Evolutionary conservation across 2,113 vertebrate genomes (phyloP).

Genomic region (Ictalurus punctatus): DNA sequence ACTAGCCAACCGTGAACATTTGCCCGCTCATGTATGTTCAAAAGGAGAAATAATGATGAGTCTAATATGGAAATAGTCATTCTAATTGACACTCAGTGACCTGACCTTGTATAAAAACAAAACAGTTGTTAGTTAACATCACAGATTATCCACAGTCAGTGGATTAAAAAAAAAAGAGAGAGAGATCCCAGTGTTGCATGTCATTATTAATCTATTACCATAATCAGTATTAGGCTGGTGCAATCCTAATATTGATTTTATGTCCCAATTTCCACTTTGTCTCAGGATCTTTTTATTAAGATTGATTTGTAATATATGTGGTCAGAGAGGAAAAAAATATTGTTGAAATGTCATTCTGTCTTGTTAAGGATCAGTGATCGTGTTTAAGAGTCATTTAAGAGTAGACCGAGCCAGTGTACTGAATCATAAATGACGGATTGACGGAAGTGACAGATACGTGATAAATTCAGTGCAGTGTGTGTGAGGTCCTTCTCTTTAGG

Average conservation of each 20-base stretch:
- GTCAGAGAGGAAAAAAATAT: background rate
- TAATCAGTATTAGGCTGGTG: background rate
- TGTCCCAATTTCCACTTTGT: constrained; percentile 7
- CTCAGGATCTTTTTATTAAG: background rate
- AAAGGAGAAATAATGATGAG: background rate
- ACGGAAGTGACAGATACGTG: background rate
- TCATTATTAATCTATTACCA: background rate
- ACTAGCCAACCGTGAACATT: background rate
- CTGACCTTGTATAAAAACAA: background rate
- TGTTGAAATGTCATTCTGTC: background rate
- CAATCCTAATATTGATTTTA: background rate
- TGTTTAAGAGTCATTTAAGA: background rate
- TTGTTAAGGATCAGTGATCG: background rate
- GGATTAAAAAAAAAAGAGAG: background rate
- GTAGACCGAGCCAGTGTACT: background rate
- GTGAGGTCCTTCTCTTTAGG: constrained; percentile 16
- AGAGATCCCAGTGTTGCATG: background rate
- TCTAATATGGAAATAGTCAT: background rate
- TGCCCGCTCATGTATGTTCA: background rate
- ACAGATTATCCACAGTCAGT: background rate
- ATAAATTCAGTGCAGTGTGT: background rate
- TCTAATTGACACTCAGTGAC: background rate
- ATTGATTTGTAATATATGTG: background rate
- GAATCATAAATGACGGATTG: constrained; percentile 2
- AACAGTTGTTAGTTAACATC: background rate